Percentiles rank a stretch among this genome's conserved stretches.
phyloP scores from a whole-genome alignment of 1,140 invertebrate genomes.

The Magallana ariakensis region DNA sequence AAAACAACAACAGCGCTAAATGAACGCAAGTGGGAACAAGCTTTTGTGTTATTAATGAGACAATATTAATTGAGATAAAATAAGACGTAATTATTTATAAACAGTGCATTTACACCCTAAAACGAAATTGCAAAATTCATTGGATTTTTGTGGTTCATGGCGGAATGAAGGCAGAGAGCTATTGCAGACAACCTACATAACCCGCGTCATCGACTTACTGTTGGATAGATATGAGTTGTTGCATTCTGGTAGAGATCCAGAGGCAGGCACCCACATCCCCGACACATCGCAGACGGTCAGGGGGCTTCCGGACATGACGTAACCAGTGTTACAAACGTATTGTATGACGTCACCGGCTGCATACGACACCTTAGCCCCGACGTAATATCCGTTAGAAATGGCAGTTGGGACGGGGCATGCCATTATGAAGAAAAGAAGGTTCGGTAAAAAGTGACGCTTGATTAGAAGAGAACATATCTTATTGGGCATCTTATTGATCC shows the following conservation, averaged over 20 bases:
- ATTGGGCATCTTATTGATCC: no score
- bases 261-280: background rate
- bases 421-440: background rate
- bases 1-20: no score
- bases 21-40: no score
- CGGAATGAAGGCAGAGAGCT: no score
- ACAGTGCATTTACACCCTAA: no score
- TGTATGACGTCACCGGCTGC: constrained; percentile 26
- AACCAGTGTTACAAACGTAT: constrained; percentile 42
- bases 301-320: constrained; percentile 47
- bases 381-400: constrained; percentile 51
- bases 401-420: background rate
- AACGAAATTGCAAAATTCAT: no score
- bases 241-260: background rate
- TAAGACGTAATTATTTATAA: no score
- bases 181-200: no score
- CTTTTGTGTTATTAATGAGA: no score
- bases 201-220: background rate
- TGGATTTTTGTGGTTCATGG: no score
- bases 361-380: constrained; percentile 43
- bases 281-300: constrained; percentile 13
- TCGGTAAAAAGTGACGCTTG: no score
- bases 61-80: background rate
- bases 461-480: no score
- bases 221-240: background rate